Base-by-base conservation (phyloP, 92 coral and sea anemone genomes). In the Isaurus tuberculatus region DNA sequence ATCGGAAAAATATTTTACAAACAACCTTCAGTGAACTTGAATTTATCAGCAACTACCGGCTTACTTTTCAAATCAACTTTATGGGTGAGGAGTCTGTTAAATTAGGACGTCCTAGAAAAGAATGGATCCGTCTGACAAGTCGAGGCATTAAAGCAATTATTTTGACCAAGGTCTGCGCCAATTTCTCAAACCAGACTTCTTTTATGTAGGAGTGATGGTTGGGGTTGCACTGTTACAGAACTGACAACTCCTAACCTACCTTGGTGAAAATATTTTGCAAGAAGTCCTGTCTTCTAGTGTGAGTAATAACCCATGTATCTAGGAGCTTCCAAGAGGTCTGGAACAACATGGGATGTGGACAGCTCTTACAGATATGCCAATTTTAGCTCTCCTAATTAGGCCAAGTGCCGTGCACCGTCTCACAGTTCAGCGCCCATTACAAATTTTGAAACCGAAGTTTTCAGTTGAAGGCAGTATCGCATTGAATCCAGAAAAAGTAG, bases 11-110 rank as follows among this genome's bases (percentile, higher is more conserved):
- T 9, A 64, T 92, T 44, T 48, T 92, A 14, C 83, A 89, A 72
- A 42, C 91, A 36, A 89, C 92, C 70, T 84, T 92, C 89, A 88
- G 90, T 74, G 91, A 92, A 65, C 84, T 92, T 73, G 84, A 89
- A 53, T 82, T 40, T 84, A 65, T 92, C 23, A 44, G 48, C 30
- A 51, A 92, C 67, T 89, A 43, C 49, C 82, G 72, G 34, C 44
- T 66, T 14, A 83, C 95, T 25, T n/a, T n/a, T n/a, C n/a, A n/a
- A n/a, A n/a, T n/a, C n/a, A n/a, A n/a, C n/a, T n/a, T n/a, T n/a
- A n/a, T n/a, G n/a, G n/a, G n/a, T n/a, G n/a, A n/a, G n/a, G n/a
- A n/a, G n/a, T n/a, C n/a, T n/a, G n/a, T n/a, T n/a, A n/a, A n/a
- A n/a, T n/a, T n/a, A n/a, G n/a, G n/a, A n/a, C n/a, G n/a, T n/a